Percentiles rank a stretch among this genome's conserved stretches.
These are phyloP conservation scores for Cygnus olor DNA, from an alignment of 2,797 vertebrate genomes.

Conservation along the genomic window DNA sequence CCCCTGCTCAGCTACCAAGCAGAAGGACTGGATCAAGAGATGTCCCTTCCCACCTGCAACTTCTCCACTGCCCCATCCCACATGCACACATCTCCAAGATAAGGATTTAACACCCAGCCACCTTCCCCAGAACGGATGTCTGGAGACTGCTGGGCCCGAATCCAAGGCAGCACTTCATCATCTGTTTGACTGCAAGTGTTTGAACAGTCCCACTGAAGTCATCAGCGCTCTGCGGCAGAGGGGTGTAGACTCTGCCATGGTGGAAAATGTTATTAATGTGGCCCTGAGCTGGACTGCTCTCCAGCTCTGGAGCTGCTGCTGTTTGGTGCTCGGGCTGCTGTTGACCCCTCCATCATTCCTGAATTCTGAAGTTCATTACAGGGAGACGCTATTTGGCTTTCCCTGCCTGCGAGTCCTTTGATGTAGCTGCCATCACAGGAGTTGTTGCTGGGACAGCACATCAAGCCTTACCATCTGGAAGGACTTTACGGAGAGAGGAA, in stretches of 20 bases:
- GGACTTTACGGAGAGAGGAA: slow-evolving; percentile 27
- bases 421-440: slow-evolving; percentile 47
- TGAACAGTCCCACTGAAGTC: neutral
- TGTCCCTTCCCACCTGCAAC: neutral
- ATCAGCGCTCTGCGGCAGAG: neutral
- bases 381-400: slow-evolving; percentile 11
- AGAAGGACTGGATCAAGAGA: neutral
- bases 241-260: neutral
- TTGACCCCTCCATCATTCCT: neutral
- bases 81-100: neutral
- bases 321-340: neutral
- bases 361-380: slow-evolving; percentile 39
- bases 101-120: slow-evolving; percentile 13
- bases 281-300: neutral
- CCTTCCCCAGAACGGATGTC: neutral
- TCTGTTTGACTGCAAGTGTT: neutral
- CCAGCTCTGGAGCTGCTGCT: neutral
- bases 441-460: slow-evolving; percentile 32
- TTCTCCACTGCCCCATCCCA: neutral
- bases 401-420: neutral
- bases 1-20: neutral
- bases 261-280: slow-evolving; percentile 9
- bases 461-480: slow-evolving; percentile 55
- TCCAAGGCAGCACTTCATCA: slow-evolving; percentile 36
- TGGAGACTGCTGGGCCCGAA: neutral